Conservation (phyloP, 2,797 vertebrate species). For the Rhinophrynus dorsalis region DNA sequence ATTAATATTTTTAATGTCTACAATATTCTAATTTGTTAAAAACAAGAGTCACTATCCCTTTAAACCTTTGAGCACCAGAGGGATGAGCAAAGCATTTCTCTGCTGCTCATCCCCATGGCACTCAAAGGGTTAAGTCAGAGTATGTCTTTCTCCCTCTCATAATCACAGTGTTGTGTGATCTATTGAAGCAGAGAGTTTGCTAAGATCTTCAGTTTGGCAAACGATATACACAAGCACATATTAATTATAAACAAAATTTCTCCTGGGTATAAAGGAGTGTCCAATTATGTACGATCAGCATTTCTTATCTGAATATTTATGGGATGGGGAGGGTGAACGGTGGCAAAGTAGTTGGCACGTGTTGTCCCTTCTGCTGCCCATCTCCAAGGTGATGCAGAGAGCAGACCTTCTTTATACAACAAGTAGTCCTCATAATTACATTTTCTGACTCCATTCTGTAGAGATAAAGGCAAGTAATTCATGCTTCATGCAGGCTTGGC, state of each 20-base stretch:
- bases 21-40: no score
- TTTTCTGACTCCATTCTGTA: conserved; percentile 46
- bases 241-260: conserved; percentile 48
- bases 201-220: conserved; percentile 28
- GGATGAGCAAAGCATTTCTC: no score
- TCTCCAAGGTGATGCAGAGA: conserved; percentile 46
- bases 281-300: conserved; percentile 45
- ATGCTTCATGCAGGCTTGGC: conserved; percentile 45
- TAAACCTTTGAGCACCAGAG: no score
- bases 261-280: conserved; percentile 41
- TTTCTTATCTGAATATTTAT: neutral
- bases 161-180: no score
- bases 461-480: conserved; percentile 47
- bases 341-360: neutral
- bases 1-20: no score
- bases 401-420: conserved; percentile 35
- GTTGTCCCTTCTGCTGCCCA: conserved; percentile 9
- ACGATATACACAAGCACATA: conserved; percentile 40
- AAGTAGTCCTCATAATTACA: conserved; percentile 44
- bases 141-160: no score
- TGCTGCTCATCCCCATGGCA: no score
- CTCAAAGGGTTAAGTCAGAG: no score
- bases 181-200: conserved; percentile 17
- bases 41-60: no score
- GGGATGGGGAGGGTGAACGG: neutral